A percentile compares a stretch with the other conserved stretches of the same genome.
Evolutionary conservation across 2,888 invertebrate species (phyloP).

Genomic region (Cryptocheilus praepositus): DNA sequence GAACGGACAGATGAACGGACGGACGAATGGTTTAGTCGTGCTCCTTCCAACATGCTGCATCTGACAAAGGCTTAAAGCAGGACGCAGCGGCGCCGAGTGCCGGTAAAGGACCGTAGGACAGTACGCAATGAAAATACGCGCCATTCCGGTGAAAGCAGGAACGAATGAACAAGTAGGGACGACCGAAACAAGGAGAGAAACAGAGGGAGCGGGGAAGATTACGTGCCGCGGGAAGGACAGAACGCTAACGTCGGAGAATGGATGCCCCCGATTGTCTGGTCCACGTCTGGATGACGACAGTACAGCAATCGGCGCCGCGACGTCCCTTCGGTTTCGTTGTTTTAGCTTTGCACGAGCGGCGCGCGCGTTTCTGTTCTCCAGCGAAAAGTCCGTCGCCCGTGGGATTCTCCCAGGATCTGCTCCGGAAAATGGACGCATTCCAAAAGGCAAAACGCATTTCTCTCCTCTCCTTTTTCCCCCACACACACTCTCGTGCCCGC

Average conservation of each 20-base stretch:
- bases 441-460: conserved; percentile 25
- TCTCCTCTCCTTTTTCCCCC: conserved; percentile 3
- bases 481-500: not conserved
- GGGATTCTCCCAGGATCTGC: conserved; percentile 29
- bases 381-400: conserved; percentile 2
- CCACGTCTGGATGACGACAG: conserved; percentile 33
- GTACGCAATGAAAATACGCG: conserved; percentile 9
- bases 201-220: not conserved
- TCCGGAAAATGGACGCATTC: conserved; percentile 46
- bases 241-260: conserved; percentile 31
- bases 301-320: conserved; percentile 31
- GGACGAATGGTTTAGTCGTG: no score
- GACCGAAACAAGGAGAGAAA: not conserved
- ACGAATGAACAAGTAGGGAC: not conserved
- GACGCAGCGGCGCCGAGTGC: conserved; percentile 11
- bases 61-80: conserved; percentile 11
- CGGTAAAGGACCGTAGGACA: conserved; percentile 16
- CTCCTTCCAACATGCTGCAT: no score
- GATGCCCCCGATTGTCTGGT: conserved; percentile 51
- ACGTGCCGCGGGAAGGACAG: conserved; percentile 6
- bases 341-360: conserved; percentile 9
- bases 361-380: not conserved
- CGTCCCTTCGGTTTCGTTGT: conserved; percentile 28
- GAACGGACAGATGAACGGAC: not conserved
- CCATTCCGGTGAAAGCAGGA: conserved; percentile 16